Base-by-base conservation (phyloP, 2,113 vertebrate species). In the Neodontobutis hainanensis region DNA sequence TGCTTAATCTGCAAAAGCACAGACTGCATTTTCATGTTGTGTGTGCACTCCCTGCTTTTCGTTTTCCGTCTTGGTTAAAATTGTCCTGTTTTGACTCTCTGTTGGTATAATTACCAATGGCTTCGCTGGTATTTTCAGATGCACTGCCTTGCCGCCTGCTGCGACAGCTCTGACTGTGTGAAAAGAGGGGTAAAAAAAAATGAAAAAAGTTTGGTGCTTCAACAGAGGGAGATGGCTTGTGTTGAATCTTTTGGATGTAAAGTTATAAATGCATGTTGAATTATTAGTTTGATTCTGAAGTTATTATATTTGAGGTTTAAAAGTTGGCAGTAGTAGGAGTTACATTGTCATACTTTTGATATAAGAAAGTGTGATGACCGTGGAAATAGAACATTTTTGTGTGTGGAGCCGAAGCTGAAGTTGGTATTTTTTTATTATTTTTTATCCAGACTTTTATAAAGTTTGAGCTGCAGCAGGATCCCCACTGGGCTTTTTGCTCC, bases 121-220 rank as follows among this genome's bases (percentile, higher is more conserved):
- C 80, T 27, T 83, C 57, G 62, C 77, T 75, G 68, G 68, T 75
- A 60, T 85, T 73, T 81, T 73, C 52, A 61, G 62, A 77, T 35
- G n/a, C 66, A 5, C 62, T 43, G 46, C 61, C 61, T 85, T 61
- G 3, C 50, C 45, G 8, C 86, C 68, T 5, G 68, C 80, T 80
- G 80, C 46, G 80, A 78, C 70, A 61, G 72, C 61, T 75, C 66
- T 14, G 61, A 51, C 69, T 53, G 55, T 44, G 34, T 4, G 42
- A 27, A 47, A 49, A 50, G 47, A 8, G 19, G 19, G 19, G 19
- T 27, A 3, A 1, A 27, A 27, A 27, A 27, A n/a, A 19, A 32
- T 15, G 4, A 11, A 11, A 61, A 35, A 73, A 77, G 45, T 56
- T 73, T 70, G 38, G 46, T 49, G 11, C 70, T 75, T 73, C 7